Evolutionary conservation across 2,888 invertebrate species (phyloP).

Genomic region (Mythimna ferrago): DNA sequence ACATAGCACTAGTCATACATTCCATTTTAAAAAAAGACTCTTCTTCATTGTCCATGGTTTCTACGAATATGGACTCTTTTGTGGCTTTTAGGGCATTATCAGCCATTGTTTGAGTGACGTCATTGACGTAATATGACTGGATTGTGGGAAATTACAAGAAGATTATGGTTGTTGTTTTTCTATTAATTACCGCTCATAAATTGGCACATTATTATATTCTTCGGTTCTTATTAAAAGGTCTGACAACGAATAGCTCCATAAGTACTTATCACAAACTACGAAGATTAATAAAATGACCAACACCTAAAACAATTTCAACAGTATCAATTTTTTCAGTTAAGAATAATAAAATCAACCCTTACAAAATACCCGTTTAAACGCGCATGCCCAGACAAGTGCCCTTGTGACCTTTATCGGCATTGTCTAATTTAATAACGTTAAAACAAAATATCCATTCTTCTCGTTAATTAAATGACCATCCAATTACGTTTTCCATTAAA

Average conservation of each 20-base stretch:
- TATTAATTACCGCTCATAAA: neutral
- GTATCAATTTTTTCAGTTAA: neutral
- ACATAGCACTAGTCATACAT: conserved; percentile 51
- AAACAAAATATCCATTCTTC: conserved; percentile 28
- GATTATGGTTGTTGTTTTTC: neutral
- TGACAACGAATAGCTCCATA: no score
- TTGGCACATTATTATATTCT: neutral
- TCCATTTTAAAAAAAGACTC: conserved; percentile 3
- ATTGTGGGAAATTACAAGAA: conserved; percentile 15
- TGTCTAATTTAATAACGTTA: conserved; percentile 24
- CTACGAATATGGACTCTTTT: neutral
- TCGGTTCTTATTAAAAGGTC: neutral
- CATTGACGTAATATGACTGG: conserved; percentile 4
- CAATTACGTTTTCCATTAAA: conserved; percentile 46
- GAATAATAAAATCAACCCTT: neutral
- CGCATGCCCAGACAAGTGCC: neutral
- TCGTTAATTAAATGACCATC: conserved; percentile 41
- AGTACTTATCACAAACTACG: no score
- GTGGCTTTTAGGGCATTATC: neutral
- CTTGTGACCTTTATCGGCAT: conserved; percentile 16
- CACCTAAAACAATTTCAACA: neutral
- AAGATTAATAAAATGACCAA: neutral
- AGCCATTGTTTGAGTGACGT: neutral
- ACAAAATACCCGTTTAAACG: no score
- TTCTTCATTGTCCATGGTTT: conserved; percentile 15